A percentile compares a stretch with the other conserved stretches of the same genome.
Conservation (phyloP, 2,113 vertebrate genomes). For the Castor canadensis region DNA sequence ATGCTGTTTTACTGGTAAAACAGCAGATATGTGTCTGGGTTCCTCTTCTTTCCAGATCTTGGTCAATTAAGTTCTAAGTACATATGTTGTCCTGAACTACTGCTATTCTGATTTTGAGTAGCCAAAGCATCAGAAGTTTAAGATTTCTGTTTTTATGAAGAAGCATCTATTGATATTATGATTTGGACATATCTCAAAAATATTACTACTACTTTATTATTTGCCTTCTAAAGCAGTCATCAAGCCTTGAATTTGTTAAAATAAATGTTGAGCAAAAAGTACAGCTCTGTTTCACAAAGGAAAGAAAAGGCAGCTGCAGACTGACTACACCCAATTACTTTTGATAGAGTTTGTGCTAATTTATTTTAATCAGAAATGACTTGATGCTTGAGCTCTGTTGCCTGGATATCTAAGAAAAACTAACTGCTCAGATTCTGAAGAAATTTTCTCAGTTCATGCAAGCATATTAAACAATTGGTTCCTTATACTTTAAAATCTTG, state of each 20-base stretch:
- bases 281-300: slow-evolving; percentile 37
- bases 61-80: neutral
- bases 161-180: neutral
- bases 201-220: neutral
- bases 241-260: neutral
- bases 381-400: slow-evolving; percentile 19
- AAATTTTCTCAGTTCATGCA: slow-evolving; percentile 23
- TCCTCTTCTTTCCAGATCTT: neutral
- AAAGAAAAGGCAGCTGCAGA: neutral
- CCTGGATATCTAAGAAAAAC: slow-evolving; percentile 16
- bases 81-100: neutral
- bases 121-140: neutral
- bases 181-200: neutral
- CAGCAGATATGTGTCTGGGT: neutral
- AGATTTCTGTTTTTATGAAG: neutral
- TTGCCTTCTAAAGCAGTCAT: neutral
- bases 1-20: neutral
- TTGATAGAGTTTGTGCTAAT: slow-evolving; percentile 16
- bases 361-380: slow-evolving; percentile 56
- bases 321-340: slow-evolving; percentile 22
- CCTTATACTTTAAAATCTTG: neutral
- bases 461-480: neutral
- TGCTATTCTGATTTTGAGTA: neutral
- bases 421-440: slow-evolving; percentile 17
- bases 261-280: slow-evolving; percentile 13